These are phyloP conservation scores for Etheostoma perlongum DNA, from an alignment of 2,797 vertebrate species.

Conservation along the genomic window DNA sequence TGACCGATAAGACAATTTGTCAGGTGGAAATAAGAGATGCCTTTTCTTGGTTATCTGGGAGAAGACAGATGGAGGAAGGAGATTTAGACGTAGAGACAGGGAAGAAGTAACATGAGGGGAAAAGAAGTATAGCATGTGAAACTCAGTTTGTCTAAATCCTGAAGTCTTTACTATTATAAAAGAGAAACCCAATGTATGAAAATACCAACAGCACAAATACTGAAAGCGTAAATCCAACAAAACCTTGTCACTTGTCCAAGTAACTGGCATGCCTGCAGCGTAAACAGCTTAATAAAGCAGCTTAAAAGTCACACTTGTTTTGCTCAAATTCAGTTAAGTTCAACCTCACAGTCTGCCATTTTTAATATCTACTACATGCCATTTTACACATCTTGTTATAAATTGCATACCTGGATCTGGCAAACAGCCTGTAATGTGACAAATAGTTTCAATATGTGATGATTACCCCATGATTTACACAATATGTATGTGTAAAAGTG, in stretches of 20 bases:
- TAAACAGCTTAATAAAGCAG: background rate
- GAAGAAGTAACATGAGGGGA: conserved; percentile 41
- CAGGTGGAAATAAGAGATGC: conserved; percentile 88
- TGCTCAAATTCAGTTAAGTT: background rate
- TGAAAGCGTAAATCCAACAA: background rate
- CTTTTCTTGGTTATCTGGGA: conserved; percentile 72
- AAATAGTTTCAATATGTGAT: background rate
- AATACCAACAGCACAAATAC: background rate
- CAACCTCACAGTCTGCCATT: background rate
- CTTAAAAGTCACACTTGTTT: background rate
- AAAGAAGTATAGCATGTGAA: background rate
- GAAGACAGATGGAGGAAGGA: conserved; percentile 59
- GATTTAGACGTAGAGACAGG: conserved; percentile 22
- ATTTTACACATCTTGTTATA: background rate
- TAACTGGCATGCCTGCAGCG: background rate
- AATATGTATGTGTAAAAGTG: background rate
- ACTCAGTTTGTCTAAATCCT: background rate
- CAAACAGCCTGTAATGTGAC: background rate
- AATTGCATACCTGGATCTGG: background rate
- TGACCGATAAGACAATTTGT: conserved; percentile 88
- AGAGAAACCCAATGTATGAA: background rate
- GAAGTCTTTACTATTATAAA: background rate
- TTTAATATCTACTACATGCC: background rate
- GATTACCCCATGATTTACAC: background rate
- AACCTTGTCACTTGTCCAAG: background rate